Base-by-base conservation (phyloP, 2,888 invertebrate species). In the Theretra japonica region DNA sequence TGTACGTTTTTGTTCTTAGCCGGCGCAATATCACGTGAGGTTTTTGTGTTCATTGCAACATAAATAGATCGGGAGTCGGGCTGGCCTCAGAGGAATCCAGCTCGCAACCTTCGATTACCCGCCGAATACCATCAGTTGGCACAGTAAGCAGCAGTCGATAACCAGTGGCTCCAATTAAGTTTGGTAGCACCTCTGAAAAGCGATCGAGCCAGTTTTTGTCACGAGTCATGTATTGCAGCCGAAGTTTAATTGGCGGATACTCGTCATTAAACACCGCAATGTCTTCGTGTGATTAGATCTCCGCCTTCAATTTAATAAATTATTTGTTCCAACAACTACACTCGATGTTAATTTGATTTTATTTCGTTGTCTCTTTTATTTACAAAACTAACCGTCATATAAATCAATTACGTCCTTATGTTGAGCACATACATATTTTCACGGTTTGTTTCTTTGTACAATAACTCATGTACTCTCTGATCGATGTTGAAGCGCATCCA, bases 201-300 rank as follows among this genome's bases (percentile, higher is more conserved):
- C 81, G 79, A 86, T 79, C 82, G 77, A 88, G 87, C 92, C 80
- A 92, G 90, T 94, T 94, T 94, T 94, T 94, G 91, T 90, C 88
- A 83, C 81, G 72, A 81, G 73, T 78, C 80, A 73, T 78, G 80
- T 81, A 77, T 80, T 78, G 79, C 83, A 80, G 83, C 80, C 82
- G 80, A 74, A 75, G 79, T 84, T 91, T 93, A 93, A 93, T 93
- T 93, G 92, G 90, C 91, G 91, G 90, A 91, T 90, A 90, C 88
- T 85, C 89, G 81, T 91, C 89, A 90, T 92, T 93, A 93, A 88
- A 58, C 58, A 69, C 69, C 23, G 69, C 69, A 69, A 57, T 69
- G 69, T n/a, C 75, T 68, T 77, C 76, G 76, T 77, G 76, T 73
- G 76, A 78, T 80, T 82, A 80, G 65, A 65, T 65, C 65, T 65